Percentiles rank a stretch among this genome's conserved stretches.
Evolutionary conservation across 2,888 invertebrate species (phyloP).

Genomic region (Ypsolopha scabrella): DNA sequence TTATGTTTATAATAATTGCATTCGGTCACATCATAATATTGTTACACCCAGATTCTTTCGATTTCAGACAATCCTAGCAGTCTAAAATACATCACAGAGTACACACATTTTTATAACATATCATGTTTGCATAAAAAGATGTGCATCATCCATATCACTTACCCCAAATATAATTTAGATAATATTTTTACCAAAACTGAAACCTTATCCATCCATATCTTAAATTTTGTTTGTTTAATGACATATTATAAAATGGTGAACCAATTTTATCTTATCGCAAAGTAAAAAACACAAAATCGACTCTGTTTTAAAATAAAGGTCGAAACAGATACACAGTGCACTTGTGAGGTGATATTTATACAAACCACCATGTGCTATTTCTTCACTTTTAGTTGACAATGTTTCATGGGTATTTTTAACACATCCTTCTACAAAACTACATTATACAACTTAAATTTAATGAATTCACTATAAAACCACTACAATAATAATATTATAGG

Average conservation of each 20-base stretch:
- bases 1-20: slow-evolving; percentile 57
- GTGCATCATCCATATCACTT: slow-evolving; percentile 1
- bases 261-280: background rate
- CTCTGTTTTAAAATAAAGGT: background rate
- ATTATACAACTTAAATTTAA: slow-evolving; percentile 52
- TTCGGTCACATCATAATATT: slow-evolving; percentile 56
- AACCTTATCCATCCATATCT: background rate
- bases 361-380: slow-evolving; percentile 12
- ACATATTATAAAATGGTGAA: background rate
- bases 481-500: slow-evolving; percentile 34
- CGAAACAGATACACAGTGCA: background rate
- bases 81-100: slow-evolving; percentile 24
- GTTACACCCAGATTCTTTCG: slow-evolving; percentile 54
- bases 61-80: slow-evolving; percentile 41
- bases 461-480: slow-evolving; percentile 19
- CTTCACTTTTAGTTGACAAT: slow-evolving; percentile 8
- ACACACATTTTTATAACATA: slow-evolving; percentile 8
- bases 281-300: background rate
- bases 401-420: slow-evolving; percentile 20
- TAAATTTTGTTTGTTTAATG: background rate
- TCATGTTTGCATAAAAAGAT: slow-evolving; percentile 5
- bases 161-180: background rate
- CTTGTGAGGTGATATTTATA: slow-evolving; percentile 8
- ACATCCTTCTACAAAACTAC: slow-evolving; percentile 23
- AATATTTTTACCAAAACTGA: background rate